Conservation (phyloP, 1,140 invertebrate species). For the Panagrolaimus sp. region DNA sequence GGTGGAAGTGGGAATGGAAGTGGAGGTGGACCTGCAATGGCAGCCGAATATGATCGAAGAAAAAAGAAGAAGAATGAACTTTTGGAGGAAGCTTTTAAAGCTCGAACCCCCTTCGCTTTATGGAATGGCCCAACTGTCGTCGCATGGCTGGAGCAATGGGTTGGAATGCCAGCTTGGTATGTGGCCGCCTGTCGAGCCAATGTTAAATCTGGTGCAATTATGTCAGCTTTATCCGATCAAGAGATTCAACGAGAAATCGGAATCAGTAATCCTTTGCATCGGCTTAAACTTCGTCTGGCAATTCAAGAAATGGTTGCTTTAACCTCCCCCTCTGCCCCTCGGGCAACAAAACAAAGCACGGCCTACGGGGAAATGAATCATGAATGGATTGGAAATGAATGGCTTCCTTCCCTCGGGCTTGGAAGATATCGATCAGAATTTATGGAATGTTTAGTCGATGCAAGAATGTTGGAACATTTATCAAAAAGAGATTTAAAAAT, state of each 20-base stretch:
- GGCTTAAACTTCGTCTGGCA: slow-evolving; percentile 89
- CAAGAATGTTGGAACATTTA: slow-evolving; percentile 95
- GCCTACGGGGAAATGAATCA: slow-evolving; percentile 99
- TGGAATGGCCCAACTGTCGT: slow-evolving; percentile 99
- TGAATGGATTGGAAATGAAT: slow-evolving; percentile 97
- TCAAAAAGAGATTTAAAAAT: slow-evolving; percentile 96
- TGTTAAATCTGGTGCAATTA: slow-evolving; percentile 98
- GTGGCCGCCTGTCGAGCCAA: slow-evolving; percentile 97
- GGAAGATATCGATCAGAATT: slow-evolving; percentile 95
- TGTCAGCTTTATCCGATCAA: slow-evolving; percentile 96
- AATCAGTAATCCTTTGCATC: slow-evolving; percentile 93
- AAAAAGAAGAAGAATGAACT: slow-evolving; percentile 96
- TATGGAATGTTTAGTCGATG: slow-evolving; percentile 99
- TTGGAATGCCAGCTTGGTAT: slow-evolving; percentile 99
- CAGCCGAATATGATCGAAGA: slow-evolving; percentile 81
- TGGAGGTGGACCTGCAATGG: not conserved
- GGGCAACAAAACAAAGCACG: slow-evolving; percentile 62
- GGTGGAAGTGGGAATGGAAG: slow-evolving; percentile 1
- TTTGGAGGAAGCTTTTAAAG: slow-evolving; percentile 89
- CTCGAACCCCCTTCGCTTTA: slow-evolving; percentile 92
- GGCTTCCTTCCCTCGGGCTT: slow-evolving; percentile 87
- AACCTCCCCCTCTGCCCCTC: slow-evolving; percentile 65
- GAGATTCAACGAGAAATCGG: slow-evolving; percentile 99
- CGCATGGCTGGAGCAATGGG: slow-evolving; percentile 98
- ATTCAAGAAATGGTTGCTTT: slow-evolving; percentile 98